A percentile compares a stretch with the other conserved stretches of the same genome.
Conservation (phyloP, 2,797 vertebrate species). For the Apogon hyalosoma region DNA sequence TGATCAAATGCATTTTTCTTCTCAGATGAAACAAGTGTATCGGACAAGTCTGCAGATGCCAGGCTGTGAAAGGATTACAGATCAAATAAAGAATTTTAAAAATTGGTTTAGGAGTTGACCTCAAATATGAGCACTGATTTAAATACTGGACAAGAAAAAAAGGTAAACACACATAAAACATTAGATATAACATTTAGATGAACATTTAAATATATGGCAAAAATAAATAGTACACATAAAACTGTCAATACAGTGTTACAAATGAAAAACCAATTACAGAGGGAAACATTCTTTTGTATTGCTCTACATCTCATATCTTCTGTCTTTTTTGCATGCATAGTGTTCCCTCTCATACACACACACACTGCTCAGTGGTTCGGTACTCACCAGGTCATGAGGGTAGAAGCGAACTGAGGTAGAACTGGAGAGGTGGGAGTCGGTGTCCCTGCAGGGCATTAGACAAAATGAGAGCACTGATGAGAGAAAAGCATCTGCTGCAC, state of each 20-base stretch:
- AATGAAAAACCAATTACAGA: too few species aligned
- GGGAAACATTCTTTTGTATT: too few species aligned
- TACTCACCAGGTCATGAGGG: constrained; percentile 98
- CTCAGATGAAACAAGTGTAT: constrained; percentile 5
- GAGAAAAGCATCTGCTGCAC: constrained; percentile 39
- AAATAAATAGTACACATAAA: not conserved
- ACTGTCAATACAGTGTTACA: not conserved
- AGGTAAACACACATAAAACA: too few species aligned
- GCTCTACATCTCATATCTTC: not conserved
- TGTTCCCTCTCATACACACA: not conserved
- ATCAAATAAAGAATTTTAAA: constrained; percentile 18
- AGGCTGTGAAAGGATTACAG: constrained; percentile 3
- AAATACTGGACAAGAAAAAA: not conserved
- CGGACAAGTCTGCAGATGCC: not conserved
- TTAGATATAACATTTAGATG: not conserved
- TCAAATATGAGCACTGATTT: too few species aligned
- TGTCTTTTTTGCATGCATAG: not conserved
- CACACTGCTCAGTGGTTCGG: constrained; percentile 20
- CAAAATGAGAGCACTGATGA: constrained; percentile 47
- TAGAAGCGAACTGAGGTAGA: constrained; percentile 99
- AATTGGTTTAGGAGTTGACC: constrained; percentile 4
- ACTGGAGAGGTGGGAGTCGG: constrained; percentile 99
- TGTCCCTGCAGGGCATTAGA: constrained; percentile 90
- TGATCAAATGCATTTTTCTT: constrained; percentile 17
- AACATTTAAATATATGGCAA: not conserved